These are phyloP conservation scores for Orthonevra nobilis DNA, from an alignment of 2,888 invertebrate genomes.

Conservation along the genomic window DNA sequence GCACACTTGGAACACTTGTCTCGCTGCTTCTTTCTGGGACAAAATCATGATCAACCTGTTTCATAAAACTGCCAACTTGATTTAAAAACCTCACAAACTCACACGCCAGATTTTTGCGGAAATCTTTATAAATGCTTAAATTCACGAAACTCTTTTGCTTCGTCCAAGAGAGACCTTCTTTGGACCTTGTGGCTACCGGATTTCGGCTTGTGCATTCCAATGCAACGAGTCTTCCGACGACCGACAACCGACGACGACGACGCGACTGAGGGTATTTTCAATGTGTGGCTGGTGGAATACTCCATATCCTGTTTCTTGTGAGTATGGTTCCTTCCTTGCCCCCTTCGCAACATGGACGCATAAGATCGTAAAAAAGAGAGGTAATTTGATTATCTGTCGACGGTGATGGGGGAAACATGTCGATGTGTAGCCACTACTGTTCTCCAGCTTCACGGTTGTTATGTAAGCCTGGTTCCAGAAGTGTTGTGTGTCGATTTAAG, in stretches of 20 bases:
- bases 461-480: conserved; percentile 19
- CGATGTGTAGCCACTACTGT: conserved; percentile 11
- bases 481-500: conserved; percentile 10
- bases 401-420: conserved; percentile 20
- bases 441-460: conserved; percentile 14
- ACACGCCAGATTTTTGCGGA: conserved; percentile 31
- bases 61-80: conserved; percentile 62
- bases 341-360: conserved; percentile 15
- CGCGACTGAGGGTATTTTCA: conserved; percentile 37
- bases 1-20: conserved; percentile 5
- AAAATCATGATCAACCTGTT: conserved; percentile 69
- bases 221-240: conserved; percentile 3
- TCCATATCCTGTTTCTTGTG: conserved; percentile 39
- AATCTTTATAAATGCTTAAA: conserved; percentile 45
- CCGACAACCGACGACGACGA: too few species aligned
- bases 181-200: conserved; percentile 53
- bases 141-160: conserved; percentile 18
- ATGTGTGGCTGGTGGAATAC: conserved; percentile 19
- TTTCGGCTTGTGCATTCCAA: conserved; percentile 45
- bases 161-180: conserved; percentile 27
- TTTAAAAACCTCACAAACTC: conserved; percentile 31
- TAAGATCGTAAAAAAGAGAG: conserved; percentile 22
- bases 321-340: not conserved
- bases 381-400: conserved; percentile 43
- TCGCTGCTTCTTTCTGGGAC: conserved; percentile 55